Percentiles rank a stretch among this genome's conserved stretches.
phyloP scores from a whole-genome alignment of 2,888 invertebrate species.

The Sepioteuthis lessoniana region DNA sequence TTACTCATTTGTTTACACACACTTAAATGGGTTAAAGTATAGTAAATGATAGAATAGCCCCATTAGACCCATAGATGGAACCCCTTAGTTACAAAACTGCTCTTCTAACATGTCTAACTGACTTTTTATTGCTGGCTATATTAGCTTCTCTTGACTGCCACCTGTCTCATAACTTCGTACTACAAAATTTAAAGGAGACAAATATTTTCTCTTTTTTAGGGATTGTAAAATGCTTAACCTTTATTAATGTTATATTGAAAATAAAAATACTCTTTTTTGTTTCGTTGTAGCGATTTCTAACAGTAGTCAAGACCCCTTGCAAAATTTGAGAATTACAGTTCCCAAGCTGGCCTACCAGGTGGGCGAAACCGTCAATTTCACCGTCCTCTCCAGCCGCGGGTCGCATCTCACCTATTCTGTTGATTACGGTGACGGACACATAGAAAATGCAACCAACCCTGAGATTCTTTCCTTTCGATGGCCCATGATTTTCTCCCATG shows the following conservation, averaged over 20 bases:
- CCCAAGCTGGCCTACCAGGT: conserved; percentile 51
- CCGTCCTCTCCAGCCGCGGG: conserved; percentile 55
- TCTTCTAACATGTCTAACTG: too few species aligned
- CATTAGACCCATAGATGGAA: too few species aligned
- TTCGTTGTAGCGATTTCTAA: conserved; percentile 57
- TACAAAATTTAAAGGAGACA: too few species aligned
- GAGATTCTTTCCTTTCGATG: conserved; percentile 56
- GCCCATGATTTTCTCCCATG: conserved; percentile 53
- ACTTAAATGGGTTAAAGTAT: too few species aligned
- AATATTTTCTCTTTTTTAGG: too few species aligned
- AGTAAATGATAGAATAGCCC: too few species aligned
- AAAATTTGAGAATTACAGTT: conserved; percentile 50
- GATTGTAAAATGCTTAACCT: too few species aligned
- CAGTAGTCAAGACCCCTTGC: conserved; percentile 56
- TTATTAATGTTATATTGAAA: neutral
- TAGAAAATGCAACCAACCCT: conserved; percentile 48
- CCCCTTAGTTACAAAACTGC: too few species aligned
- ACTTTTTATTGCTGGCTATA: too few species aligned
- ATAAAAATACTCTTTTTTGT: neutral
- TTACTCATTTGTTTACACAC: too few species aligned
- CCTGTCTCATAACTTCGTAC: too few species aligned
- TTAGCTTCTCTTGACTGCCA: too few species aligned
- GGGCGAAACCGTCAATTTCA: conserved; percentile 53
- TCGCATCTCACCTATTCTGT: conserved; percentile 59
- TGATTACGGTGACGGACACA: conserved; percentile 58